Evolutionary conservation across 2,888 invertebrate species (phyloP), one percentile per base, ranked within the genome.

Genomic region (Aphodius sticticus): DNA sequence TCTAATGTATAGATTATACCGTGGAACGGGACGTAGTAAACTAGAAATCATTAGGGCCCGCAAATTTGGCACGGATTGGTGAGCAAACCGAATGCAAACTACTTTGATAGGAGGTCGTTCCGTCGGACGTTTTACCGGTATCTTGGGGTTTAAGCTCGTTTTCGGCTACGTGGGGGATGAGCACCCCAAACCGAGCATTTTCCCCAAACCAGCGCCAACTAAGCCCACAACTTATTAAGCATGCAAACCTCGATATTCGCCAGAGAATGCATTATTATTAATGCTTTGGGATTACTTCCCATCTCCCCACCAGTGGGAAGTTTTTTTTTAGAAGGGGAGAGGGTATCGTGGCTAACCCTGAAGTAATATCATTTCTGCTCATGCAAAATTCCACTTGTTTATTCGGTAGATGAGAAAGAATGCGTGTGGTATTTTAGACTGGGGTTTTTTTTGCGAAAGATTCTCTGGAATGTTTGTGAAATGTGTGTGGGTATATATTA

Each of bases 1-100:
- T 26, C 26, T 26, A 26, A 26, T 26, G 26, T 26, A 26, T 26
- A 26, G 26, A 26, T 26, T 26, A 26, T 26, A 26, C n/a, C n/a
- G n/a, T 26, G 26, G 26, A 26, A 26, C 3, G 26, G 26, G 26
- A 1, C 3, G 26, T 26, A 26, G 26, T 53, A 53, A 53, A 53
- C 53, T 53, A 53, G 53, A 12, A 53, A 53, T 53, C 53, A 53
- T 53, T 53, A 53, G 53, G 53, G 12, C 53, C 53, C 7, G 53
- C 53, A 53, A 53, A 53, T 53, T 53, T 53, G 53, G 53, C 53
- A 53, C 53, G 53, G 53, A 53, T 53, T 53, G 53, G 53, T 53
- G 53, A 53, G 53, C 53, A 53, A 53, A 53, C 53, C 12, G 53
- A 53, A 53, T 53, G 53, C 53, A 53, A 53, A 53, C 53, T 53